Conservation (phyloP, 2,888 invertebrate species). For the Tetranychus truncatus region DNA sequence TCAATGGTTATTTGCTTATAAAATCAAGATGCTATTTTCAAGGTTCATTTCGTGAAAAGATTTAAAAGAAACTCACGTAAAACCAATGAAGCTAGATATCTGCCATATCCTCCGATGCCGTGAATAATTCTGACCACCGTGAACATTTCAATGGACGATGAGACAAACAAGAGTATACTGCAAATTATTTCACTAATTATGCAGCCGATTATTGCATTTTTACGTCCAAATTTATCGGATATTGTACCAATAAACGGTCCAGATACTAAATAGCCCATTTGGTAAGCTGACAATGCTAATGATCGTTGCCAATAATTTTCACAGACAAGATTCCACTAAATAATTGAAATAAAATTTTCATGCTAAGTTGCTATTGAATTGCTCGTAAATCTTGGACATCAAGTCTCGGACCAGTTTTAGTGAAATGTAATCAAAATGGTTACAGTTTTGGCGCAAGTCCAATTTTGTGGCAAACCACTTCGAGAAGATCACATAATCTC, state of each 20-base stretch:
- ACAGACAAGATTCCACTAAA: slow-evolving; percentile 60
- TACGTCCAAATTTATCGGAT: slow-evolving; percentile 3
- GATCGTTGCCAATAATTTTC: slow-evolving; percentile 60
- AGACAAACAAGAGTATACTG: neutral
- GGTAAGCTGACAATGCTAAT: slow-evolving; percentile 55
- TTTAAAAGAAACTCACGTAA: neutral
- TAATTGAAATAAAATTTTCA: neutral
- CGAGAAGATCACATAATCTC: no score
- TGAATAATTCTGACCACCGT: neutral
- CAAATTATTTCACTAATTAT: slow-evolving; percentile 2
- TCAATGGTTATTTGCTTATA: no score
- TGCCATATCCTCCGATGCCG: slow-evolving; percentile 10
- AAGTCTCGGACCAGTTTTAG: no score
- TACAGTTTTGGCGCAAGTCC: no score
- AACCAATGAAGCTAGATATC: slow-evolving; percentile 4
- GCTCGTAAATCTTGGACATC: neutral
- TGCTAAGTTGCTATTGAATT: no score
- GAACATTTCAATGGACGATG: neutral
- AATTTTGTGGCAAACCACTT: neutral
- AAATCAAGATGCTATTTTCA: no score
- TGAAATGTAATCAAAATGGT: no score
- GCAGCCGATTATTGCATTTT: neutral
- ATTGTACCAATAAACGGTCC: neutral
- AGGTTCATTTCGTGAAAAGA: neutral
- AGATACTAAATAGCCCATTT: slow-evolving; percentile 6